phyloP scores from a whole-genome alignment of 2,888 invertebrate genomes.

The Xanthorhoe spadicearia region DNA sequence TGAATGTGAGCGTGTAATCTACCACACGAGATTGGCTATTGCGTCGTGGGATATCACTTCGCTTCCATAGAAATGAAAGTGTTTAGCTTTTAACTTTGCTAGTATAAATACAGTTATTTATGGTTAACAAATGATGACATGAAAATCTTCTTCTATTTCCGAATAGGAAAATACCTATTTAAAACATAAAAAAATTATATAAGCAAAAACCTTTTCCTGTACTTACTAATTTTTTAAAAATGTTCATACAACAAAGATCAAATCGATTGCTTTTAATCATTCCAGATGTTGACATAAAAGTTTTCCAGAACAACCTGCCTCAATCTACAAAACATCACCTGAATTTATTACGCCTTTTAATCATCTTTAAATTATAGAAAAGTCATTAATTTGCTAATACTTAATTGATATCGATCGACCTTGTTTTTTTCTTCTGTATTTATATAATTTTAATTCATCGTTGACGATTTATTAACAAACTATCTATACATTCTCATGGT shows the following conservation, averaged over 20 bases:
- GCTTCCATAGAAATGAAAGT: constrained; percentile 39
- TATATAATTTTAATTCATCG: constrained; percentile 3
- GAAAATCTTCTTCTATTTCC: too few species aligned
- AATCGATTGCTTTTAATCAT: too few species aligned
- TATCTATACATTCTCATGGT: constrained; percentile 14
- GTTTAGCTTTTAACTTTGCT: constrained; percentile 25
- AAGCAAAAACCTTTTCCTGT: too few species aligned
- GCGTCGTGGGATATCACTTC: constrained; percentile 39
- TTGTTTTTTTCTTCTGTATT: not conserved
- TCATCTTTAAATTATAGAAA: too few species aligned
- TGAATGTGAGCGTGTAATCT: constrained; percentile 29
- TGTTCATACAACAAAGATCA: too few species aligned
- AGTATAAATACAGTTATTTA: constrained; percentile 6
- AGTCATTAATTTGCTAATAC: not conserved
- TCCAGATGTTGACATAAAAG: too few species aligned
- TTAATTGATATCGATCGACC: not conserved
- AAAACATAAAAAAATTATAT: too few species aligned
- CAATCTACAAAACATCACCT: not conserved
- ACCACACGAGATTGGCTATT: constrained; percentile 37
- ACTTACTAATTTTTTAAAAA: too few species aligned
- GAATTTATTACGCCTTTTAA: not conserved
- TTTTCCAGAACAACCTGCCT: too few species aligned
- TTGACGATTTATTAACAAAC: not conserved
- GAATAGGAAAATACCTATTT: too few species aligned
- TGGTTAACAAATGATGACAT: too few species aligned